phyloP scores from a whole-genome alignment of 1,140 invertebrate species.

The Bombus confusus region DNA sequence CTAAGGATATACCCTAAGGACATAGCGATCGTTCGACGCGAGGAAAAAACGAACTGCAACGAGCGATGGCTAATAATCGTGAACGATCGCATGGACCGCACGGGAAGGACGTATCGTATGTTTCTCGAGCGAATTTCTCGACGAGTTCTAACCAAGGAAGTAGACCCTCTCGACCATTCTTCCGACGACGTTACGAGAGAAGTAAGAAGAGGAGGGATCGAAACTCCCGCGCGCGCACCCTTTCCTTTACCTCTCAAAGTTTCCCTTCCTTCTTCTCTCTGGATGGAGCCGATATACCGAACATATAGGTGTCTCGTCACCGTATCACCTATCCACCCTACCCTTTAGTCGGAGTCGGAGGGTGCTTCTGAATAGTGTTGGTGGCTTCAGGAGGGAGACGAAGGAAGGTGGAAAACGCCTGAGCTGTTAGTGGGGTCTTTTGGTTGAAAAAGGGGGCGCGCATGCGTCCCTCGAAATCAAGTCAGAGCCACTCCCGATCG shows the following conservation, averaged over 20 bases:
- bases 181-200: conserved; percentile 58
- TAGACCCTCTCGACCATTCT: conserved; percentile 62
- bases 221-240: conserved; percentile 38
- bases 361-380: conserved; percentile 61
- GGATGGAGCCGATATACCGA: conserved; percentile 65
- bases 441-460: conserved; percentile 60
- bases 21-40: neutral
- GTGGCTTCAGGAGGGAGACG: conserved; percentile 50
- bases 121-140: conserved; percentile 41
- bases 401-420: conserved; percentile 56
- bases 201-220: conserved; percentile 20
- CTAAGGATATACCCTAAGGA: neutral
- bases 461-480: conserved; percentile 64
- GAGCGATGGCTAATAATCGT: neutral
- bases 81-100: neutral
- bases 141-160: conserved; percentile 35
- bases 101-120: neutral
- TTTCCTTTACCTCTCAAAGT: conserved; percentile 41
- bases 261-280: conserved; percentile 49
- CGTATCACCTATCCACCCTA: conserved; percentile 67
- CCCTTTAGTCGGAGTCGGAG: conserved; percentile 50
- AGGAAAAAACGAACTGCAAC: neutral
- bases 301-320: conserved; percentile 69
- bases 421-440: conserved; percentile 54
- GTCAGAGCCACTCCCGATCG: conserved; percentile 74